phyloP scores from a whole-genome alignment of 2,113 vertebrate species.

The Gorilla gorilla region DNA sequence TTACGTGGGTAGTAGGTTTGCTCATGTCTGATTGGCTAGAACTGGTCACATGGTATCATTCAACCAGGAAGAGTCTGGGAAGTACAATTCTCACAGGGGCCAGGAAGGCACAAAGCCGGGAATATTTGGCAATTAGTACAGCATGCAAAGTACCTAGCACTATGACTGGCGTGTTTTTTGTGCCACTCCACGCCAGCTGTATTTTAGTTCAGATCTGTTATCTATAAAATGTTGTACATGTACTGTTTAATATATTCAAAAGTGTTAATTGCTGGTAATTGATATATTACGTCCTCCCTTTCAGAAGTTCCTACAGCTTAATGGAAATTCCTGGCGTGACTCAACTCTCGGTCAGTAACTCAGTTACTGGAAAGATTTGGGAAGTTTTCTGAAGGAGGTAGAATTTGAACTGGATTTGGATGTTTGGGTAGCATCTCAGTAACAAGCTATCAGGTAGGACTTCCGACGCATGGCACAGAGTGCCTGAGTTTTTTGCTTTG shows the following conservation, averaged over 20 bases:
- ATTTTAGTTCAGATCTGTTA: background rate
- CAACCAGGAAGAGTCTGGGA: background rate
- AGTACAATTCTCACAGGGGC: background rate
- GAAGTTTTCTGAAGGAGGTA: background rate
- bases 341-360: background rate
- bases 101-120: background rate
- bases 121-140: background rate
- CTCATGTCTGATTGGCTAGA: background rate
- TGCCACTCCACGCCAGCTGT: fast-evolving
- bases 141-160: background rate
- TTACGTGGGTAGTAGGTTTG: background rate
- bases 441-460: background rate
- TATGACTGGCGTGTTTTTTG: background rate
- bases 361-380: background rate
- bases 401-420: background rate
- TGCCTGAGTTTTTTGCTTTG: background rate
- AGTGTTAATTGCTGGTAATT: background rate
- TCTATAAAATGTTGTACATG: background rate
- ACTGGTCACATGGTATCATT: background rate
- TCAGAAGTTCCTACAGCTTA: background rate
- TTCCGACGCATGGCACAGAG: background rate
- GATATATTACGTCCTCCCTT: background rate
- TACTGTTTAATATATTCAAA: background rate
- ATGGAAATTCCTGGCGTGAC: background rate
- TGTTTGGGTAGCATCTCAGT: fast-evolving